Conservation (phyloP, 1,140 invertebrate genomes). For the Monomorium pharaonis region DNA sequence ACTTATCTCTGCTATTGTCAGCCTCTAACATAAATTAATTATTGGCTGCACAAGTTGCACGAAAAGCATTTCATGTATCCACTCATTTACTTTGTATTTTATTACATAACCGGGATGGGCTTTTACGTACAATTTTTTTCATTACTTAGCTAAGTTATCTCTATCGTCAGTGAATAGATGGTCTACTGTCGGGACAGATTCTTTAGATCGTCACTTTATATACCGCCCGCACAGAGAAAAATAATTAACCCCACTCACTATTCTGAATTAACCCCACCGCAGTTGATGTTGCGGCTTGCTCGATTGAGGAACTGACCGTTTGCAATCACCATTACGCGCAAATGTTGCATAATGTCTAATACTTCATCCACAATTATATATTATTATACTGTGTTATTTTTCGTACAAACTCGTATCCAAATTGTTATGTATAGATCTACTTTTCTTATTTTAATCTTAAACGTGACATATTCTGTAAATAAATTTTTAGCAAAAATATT, state of each 20-base stretch:
- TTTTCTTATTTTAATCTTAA: neutral
- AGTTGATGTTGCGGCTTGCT: neutral
- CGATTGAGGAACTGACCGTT: slow-evolving; percentile 7
- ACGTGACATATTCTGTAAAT: neutral
- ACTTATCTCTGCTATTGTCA: neutral
- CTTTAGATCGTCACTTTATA: slow-evolving; percentile 70
- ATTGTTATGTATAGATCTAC: neutral
- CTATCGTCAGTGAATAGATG: slow-evolving; percentile 36
- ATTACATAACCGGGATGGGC: neutral
- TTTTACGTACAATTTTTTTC: slow-evolving; percentile 64
- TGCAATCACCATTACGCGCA: neutral
- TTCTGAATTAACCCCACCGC: slow-evolving; percentile 52
- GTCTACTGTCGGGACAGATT: slow-evolving; percentile 50
- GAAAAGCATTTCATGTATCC: neutral
- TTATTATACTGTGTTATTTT: neutral
- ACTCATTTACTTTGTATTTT: neutral
- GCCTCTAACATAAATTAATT: neutral
- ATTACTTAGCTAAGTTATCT: slow-evolving; percentile 34
- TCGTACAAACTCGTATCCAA: neutral
- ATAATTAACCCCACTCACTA: slow-evolving; percentile 73
- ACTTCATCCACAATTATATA: slow-evolving; percentile 32
- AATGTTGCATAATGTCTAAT: slow-evolving; percentile 62
- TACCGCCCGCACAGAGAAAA: slow-evolving; percentile 59
- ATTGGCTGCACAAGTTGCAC: neutral
- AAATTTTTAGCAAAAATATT: neutral